phyloP scores from a whole-genome alignment of 1,140 invertebrate species.

The Anagrus nilaparvatae region DNA sequence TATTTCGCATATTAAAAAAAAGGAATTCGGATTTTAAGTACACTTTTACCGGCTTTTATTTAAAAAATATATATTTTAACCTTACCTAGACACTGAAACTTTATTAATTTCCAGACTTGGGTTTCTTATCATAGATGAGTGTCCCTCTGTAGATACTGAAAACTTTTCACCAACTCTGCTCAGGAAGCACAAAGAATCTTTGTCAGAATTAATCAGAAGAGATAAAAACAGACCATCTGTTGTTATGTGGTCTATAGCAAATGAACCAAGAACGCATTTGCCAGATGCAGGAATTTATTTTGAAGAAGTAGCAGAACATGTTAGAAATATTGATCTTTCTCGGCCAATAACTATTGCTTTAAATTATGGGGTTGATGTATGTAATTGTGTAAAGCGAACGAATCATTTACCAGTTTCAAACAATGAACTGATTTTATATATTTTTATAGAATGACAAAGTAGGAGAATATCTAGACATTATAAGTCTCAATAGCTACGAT shows the following conservation, averaged over 20 bases:
- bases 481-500: conserved; percentile 91
- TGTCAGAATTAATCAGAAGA: conserved; percentile 75
- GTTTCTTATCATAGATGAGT: conserved; percentile 93
- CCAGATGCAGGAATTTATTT: conserved; percentile 73
- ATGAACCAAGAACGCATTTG: conserved; percentile 73
- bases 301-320: conserved; percentile 60
- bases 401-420: not conserved
- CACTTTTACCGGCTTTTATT: too few relatives aligned
- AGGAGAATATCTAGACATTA: conserved; percentile 62
- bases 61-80: too few relatives aligned
- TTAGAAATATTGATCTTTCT: conserved; percentile 60
- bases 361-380: conserved; percentile 36
- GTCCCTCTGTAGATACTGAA: conserved; percentile 86
- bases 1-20: too few relatives aligned
- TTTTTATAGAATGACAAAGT: conserved; percentile 32
- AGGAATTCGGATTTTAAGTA: too few relatives aligned
- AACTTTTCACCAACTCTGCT: conserved; percentile 54
- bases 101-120: conserved; percentile 60
- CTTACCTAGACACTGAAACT: too few relatives aligned
- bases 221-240: conserved; percentile 93
- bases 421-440: not conserved
- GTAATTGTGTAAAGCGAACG: not conserved
- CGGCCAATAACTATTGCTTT: conserved; percentile 70
- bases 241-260: conserved; percentile 93
- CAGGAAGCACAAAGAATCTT: conserved; percentile 68